Evolutionary conservation across 1,140 invertebrate genomes (phyloP).

Genomic region (Drosophila nasuta): DNA sequence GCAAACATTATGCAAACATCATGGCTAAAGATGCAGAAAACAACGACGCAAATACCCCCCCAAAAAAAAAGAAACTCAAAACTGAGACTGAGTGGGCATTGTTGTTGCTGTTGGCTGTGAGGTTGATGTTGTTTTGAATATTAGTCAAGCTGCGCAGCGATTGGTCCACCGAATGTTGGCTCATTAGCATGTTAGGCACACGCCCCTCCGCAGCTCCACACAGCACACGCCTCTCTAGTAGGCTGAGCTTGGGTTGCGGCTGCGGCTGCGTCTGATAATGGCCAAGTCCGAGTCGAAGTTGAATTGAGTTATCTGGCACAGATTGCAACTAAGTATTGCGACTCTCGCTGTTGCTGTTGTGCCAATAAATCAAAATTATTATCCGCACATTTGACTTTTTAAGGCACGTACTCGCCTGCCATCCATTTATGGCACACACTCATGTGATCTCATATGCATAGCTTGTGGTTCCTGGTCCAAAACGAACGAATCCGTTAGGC

Average conservation of each 20-base stretch:
- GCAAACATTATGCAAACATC: slow-evolving; percentile 54
- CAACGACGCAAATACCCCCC: slow-evolving; percentile 36
- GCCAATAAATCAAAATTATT: slow-evolving; percentile 82
- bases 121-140: slow-evolving; percentile 37
- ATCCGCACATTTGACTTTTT: slow-evolving; percentile 78
- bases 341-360: slow-evolving; percentile 20
- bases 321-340: slow-evolving; percentile 49
- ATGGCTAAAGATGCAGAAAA: slow-evolving; percentile 53
- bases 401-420: slow-evolving; percentile 66
- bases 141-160: slow-evolving; percentile 57
- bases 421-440: slow-evolving; percentile 67
- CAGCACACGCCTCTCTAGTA: slow-evolving; percentile 62
- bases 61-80: slow-evolving; percentile 3
- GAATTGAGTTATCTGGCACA: slow-evolving; percentile 72
- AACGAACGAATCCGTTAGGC: slow-evolving; percentile 54
- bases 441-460: background rate
- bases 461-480: slow-evolving; percentile 59
- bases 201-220: slow-evolving; percentile 56
- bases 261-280: slow-evolving; percentile 54
- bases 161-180: slow-evolving; percentile 74
- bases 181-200: slow-evolving; percentile 80
- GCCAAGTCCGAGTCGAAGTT: slow-evolving; percentile 9
- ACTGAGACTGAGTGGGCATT: slow-evolving; percentile 54
- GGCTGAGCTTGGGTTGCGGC: slow-evolving; percentile 30
- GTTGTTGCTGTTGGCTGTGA: slow-evolving; percentile 40